These are phyloP conservation scores for Plodia interpunctella DNA, from an alignment of 1,140 invertebrate genomes.

Conservation along the genomic window DNA sequence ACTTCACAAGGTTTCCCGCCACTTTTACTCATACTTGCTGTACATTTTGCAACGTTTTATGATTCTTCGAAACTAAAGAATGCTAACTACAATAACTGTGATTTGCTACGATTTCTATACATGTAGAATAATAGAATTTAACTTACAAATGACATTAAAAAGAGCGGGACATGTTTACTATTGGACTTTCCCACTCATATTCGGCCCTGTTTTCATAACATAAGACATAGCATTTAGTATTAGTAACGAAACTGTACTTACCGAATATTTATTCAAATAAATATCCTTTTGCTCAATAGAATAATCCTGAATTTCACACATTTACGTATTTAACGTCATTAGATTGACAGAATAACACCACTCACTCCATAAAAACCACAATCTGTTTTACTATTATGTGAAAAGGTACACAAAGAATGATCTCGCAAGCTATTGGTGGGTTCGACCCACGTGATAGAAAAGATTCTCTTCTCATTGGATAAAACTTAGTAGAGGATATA, in stretches of 20 bases:
- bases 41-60: no score
- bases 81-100: no score
- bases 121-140: constrained; percentile 14
- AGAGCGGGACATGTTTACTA: constrained; percentile 67
- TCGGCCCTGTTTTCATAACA: constrained; percentile 37
- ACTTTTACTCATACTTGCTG: constrained; percentile 22
- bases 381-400: constrained; percentile 71
- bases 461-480: constrained; percentile 49
- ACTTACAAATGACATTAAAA: constrained; percentile 65
- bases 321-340: constrained; percentile 74
- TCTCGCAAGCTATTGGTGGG: constrained; percentile 60
- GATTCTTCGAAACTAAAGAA: no score
- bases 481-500: constrained; percentile 28
- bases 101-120: neutral
- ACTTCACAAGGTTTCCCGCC: constrained; percentile 13
- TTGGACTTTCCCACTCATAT: constrained; percentile 65
- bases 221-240: constrained; percentile 21
- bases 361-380: constrained; percentile 74
- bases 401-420: constrained; percentile 76
- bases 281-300: constrained; percentile 75
- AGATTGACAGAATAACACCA: constrained; percentile 76
- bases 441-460: constrained; percentile 58
- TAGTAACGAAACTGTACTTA: constrained; percentile 48
- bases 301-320: constrained; percentile 77
- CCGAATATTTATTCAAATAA: constrained; percentile 77